Evolutionary conservation across 1,140 invertebrate species (phyloP), one percentile per base, ranked within the genome.

Genomic region (Lepidurus couesii): DNA sequence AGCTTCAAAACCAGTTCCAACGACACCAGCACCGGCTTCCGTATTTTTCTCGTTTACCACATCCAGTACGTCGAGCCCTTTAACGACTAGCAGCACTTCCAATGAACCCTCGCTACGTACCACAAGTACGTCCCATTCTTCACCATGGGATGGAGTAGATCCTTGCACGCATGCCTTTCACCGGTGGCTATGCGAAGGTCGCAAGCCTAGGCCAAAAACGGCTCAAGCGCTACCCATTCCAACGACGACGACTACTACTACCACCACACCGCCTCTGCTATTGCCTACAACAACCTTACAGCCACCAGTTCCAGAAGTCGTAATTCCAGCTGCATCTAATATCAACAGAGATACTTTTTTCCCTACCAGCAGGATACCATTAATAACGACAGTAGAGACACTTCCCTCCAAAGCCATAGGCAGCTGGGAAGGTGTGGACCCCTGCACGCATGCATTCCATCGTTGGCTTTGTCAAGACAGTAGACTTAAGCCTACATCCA

Each of bases 361-460:
- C 5, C 74, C 78, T 44, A 2, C n/a, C 21, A 75, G 44, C 1
- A 16, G 73, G 13, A 16, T 74, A 7, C 8, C 77, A 1, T 24
- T 74, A 42, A 11, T 24, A 47, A 42, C 75, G 16, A 45, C 16
- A 65, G 43, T 21, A 43, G 16, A 26, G 11, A 43, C 6, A 42
- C 74, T 73, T 26, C 42, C 53, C 34, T 34, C 34, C 34, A 34
- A 34, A 44, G 75, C 43, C 21, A 26, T 44, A 74, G 21, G 73
- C 24, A 42, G 78, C 45, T 79, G 77, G 77, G 34, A 79, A 7
- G 65, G 77, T 42, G 65, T 44, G 21, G 77, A 78, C 24, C 73
- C 77, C 0, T 78, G 77, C n/a, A 78, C 53, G 1, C 77, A 78
- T 16, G 53, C 78, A 24, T 75, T 79, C 9, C 78, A 79, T 42